Percentiles rank a stretch among this genome's conserved stretches.
Evolutionary conservation across 2,113 vertebrate species (phyloP).

Genomic region (Antidorcas marsupialis): DNA sequence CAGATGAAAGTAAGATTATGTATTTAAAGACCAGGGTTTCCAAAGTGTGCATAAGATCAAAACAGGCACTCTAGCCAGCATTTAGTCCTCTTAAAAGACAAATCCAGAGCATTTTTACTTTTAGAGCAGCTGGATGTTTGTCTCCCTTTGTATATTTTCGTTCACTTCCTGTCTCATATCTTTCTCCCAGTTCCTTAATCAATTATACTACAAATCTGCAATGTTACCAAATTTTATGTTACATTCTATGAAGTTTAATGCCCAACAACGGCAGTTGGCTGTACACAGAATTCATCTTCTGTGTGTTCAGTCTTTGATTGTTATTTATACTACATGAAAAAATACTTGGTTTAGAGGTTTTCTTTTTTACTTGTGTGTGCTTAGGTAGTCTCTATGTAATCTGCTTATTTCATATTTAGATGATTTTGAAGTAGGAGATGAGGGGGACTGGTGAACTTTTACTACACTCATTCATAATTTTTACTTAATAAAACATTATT

Average conservation of each 20-base stretch:
- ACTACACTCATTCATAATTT: background rate
- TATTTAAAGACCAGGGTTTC: slow-evolving; percentile 17
- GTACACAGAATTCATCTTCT: slow-evolving; percentile 15
- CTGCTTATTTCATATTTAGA: slow-evolving; percentile 20
- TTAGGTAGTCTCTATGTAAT: background rate
- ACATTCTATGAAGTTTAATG: slow-evolving; percentile 7
- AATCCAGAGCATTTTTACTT: background rate
- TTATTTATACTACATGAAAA: background rate
- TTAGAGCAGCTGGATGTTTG: background rate
- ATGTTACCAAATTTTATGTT: background rate
- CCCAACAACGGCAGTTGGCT: background rate
- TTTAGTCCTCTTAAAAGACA: slow-evolving; percentile 28
- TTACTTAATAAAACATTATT: background rate
- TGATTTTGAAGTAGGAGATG: background rate
- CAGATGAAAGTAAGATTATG: background rate
- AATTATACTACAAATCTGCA: slow-evolving; percentile 3
- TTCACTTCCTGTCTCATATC: background rate
- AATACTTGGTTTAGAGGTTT: slow-evolving; percentile 14
- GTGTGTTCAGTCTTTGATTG: background rate
- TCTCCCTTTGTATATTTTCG: background rate
- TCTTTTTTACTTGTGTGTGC: background rate
- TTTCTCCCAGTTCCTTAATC: background rate
- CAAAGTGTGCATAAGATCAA: background rate
- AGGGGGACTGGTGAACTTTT: background rate
- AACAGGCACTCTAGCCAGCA: background rate